These are phyloP conservation scores for Pomatostomus ruficeps DNA, from an alignment of 2,113 vertebrate species.

Conservation along the genomic window DNA sequence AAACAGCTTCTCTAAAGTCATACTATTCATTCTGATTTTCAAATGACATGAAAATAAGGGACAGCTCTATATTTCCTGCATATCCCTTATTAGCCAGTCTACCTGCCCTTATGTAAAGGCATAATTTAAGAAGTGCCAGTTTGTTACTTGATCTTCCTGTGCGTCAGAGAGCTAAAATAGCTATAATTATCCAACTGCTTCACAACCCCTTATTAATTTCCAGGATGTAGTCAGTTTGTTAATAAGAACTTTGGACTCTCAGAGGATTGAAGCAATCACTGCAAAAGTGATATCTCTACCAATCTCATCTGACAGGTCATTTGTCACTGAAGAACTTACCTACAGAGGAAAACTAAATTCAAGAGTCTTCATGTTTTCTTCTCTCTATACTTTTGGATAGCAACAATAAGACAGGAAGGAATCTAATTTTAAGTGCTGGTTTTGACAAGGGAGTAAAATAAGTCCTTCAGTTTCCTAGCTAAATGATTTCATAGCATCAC, in stretches of 20 bases:
- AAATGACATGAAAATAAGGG: neutral
- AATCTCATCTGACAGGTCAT: neutral
- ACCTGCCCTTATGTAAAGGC: neutral
- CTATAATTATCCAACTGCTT: neutral
- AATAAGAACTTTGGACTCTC: neutral
- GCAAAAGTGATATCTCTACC: neutral
- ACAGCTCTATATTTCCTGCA: neutral
- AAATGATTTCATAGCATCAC: neutral
- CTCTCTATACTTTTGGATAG: neutral
- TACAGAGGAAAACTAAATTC: neutral
- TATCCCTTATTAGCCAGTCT: neutral
- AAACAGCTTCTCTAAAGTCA: neutral
- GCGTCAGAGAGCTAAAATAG: neutral
- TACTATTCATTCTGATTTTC: neutral
- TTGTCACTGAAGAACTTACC: neutral
- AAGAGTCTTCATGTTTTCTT: neutral
- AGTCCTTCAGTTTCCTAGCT: neutral
- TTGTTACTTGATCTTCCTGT: neutral
- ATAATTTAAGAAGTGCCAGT: neutral
- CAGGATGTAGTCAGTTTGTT: neutral
- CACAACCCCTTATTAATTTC: neutral
- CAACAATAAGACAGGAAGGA: neutral
- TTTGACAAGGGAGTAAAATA: neutral
- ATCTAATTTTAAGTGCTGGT: neutral
- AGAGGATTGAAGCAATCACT: neutral